Evolutionary conservation across 2,113 vertebrate genomes (phyloP), one percentile per base, ranked within the genome.

Genomic region (Sitta europaea): DNA sequence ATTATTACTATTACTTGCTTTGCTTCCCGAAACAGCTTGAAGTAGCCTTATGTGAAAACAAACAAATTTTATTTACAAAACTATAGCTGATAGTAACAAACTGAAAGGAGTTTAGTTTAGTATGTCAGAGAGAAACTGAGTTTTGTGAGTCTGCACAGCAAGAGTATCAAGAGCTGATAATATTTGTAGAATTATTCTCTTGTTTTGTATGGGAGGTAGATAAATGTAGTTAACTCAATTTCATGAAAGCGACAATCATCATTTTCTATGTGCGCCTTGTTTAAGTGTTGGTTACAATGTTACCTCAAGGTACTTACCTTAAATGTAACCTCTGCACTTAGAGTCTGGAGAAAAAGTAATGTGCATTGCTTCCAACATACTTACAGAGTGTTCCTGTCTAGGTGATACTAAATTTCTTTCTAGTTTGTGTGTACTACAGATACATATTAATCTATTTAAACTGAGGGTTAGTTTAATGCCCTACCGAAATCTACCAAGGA

Each of bases 91-190:
- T 71, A 29, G 20, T 95, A 68, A 90, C 42, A 86, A 78, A 95
- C 40, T 63, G 71, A 95, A 95, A 96, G 78, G 45, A 23, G 93
- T 94, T 96, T 73, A 48, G 51, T 97, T 97, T 79, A 91, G 70
- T 73, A 42, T 85, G 59, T 93, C 14, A 31, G 66, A 47, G 58
- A 82, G 77, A 79, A 87, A 72, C 12, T 90, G 81, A 93, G 85
- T 66, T 93, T 57, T 88, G 84, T 85, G 78, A 47, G 58, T 76
- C 36, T 91, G 10, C 83, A 73, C 50, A 47, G 28, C 19, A 17
- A 73, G 68, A 80, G 45, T 63, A 38, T 79, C 48, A 74, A 29
- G 81, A 84, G 74, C 61, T 76, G 14, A 13, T 86, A 58, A 53
- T 91, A n/a, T 84, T 91, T 95, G 59, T 36, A 10, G 66, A 91